Evolutionary conservation across 1,140 invertebrate genomes (phyloP).

Genomic region (Drosophila mayri): DNA sequence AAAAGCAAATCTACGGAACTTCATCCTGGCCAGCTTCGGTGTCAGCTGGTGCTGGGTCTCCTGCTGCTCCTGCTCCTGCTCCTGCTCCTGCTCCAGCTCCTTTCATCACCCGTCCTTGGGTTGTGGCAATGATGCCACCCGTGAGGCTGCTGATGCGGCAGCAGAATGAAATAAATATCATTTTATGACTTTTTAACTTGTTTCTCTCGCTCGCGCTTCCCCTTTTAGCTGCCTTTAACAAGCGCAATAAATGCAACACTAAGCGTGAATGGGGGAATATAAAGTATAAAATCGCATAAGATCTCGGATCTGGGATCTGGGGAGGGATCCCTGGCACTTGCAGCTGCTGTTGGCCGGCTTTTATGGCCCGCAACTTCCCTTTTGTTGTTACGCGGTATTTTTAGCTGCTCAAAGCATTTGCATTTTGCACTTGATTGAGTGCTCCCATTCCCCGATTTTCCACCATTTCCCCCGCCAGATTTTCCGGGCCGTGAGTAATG

Average conservation of each 20-base stretch:
- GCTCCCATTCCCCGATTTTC: slow-evolving; percentile 1
- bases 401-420: slow-evolving; percentile 73
- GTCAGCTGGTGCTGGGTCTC: slow-evolving; percentile 30
- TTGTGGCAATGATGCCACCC: slow-evolving; percentile 65
- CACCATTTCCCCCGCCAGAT: not conserved
- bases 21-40: slow-evolving; percentile 45
- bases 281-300: slow-evolving; percentile 20
- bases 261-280: slow-evolving; percentile 25
- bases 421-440: slow-evolving; percentile 79
- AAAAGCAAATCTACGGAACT: slow-evolving; percentile 78
- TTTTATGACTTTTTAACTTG: slow-evolving; percentile 84
- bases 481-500: slow-evolving; percentile 63
- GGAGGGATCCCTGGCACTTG: slow-evolving; percentile 31
- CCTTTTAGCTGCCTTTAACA: slow-evolving; percentile 70
- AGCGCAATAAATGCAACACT: slow-evolving; percentile 82
- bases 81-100: slow-evolving; percentile 4
- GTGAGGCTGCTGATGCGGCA: slow-evolving; percentile 63
- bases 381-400: slow-evolving; percentile 69
- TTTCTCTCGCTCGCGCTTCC: slow-evolving; percentile 53
- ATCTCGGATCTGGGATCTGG: slow-evolving; percentile 2
- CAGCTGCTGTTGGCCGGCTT: slow-evolving; percentile 51
- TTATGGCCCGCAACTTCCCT: slow-evolving; percentile 71
- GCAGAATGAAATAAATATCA: slow-evolving; percentile 80
- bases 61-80: slow-evolving; percentile 9
- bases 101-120: slow-evolving; percentile 30